These are phyloP conservation scores for Netelia melanura DNA, from an alignment of 2,888 invertebrate genomes.

Conservation along the genomic window DNA sequence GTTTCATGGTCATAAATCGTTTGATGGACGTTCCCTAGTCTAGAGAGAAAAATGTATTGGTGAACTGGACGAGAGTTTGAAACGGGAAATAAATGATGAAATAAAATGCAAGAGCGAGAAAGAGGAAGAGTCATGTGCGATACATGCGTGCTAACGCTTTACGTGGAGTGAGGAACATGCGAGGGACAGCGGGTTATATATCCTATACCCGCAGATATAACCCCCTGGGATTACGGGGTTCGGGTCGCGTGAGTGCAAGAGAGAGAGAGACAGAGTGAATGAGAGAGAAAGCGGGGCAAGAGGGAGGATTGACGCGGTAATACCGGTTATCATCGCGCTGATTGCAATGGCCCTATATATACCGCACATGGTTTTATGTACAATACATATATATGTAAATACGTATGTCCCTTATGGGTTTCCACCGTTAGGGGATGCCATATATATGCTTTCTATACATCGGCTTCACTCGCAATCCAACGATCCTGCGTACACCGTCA, in stretches of 20 bases:
- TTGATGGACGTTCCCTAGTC: not conserved
- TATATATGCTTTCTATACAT: constrained; percentile 39
- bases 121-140: constrained; percentile 14
- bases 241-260: constrained; percentile 69
- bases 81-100: constrained; percentile 40
- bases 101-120: constrained; percentile 42
- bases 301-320: constrained; percentile 79
- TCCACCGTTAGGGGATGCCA: constrained; percentile 20
- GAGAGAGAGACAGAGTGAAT: constrained; percentile 63
- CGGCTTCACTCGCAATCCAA: constrained; percentile 38
- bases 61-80: constrained; percentile 39
- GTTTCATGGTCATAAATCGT: too few species aligned
- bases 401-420: constrained; percentile 28
- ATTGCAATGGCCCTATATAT: constrained; percentile 74
- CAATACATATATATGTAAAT: constrained; percentile 16
- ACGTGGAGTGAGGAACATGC: constrained; percentile 34
- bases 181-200: constrained; percentile 14
- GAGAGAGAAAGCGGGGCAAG: constrained; percentile 72
- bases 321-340: constrained; percentile 82
- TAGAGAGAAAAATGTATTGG: not conserved
- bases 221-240: constrained; percentile 77
- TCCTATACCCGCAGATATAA: constrained; percentile 75
- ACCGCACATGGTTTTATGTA: not conserved
- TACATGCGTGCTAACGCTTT: constrained; percentile 9
- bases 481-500: constrained; percentile 51